A percentile compares a stretch with the other conserved stretches of the same genome.
Evolutionary conservation across 2,113 vertebrate species (phyloP).

Genomic region (Syngnathus typhle): DNA sequence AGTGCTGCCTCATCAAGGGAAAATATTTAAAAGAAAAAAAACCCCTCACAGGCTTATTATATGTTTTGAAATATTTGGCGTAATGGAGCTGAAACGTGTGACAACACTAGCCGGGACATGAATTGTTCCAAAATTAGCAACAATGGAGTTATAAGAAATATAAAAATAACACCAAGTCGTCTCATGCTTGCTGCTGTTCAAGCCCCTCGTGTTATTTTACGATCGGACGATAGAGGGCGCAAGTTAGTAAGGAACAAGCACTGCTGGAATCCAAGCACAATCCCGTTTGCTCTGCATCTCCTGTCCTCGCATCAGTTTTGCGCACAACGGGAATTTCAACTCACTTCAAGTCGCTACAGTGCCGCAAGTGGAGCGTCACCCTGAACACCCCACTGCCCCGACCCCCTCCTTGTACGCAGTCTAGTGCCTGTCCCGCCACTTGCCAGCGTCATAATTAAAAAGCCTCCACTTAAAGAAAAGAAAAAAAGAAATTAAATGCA

Average conservation of each 20-base stretch:
- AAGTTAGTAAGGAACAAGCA: slow-evolving; percentile 58
- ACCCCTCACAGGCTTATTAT: too few relatives aligned
- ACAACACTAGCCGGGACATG: neutral
- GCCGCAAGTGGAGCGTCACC: neutral
- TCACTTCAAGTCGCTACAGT: neutral
- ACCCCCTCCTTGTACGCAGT: too few relatives aligned
- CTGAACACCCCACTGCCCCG: too few relatives aligned
- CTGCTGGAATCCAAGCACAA: slow-evolving; percentile 58
- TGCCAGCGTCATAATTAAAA: neutral
- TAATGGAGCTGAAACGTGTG: neutral
- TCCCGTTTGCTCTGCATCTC: neutral
- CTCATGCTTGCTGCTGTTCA: neutral
- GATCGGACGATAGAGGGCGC: slow-evolving; percentile 70
- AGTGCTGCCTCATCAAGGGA: too few relatives aligned
- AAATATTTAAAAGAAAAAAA: too few relatives aligned
- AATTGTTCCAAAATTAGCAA: neutral
- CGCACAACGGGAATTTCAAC: slow-evolving; percentile 15
- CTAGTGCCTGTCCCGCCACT: neutral
- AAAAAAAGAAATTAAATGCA: neutral
- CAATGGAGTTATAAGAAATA: neutral
- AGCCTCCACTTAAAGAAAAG: neutral
- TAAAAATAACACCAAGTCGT: neutral
- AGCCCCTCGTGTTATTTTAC: slow-evolving; percentile 2
- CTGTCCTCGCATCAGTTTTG: neutral
- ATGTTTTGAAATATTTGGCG: too few relatives aligned